Percentiles rank a stretch among this genome's conserved stretches.
These are phyloP conservation scores for Eulemur coronatus DNA, from an alignment of 2,797 vertebrate genomes.

Conservation along the genomic window DNA sequence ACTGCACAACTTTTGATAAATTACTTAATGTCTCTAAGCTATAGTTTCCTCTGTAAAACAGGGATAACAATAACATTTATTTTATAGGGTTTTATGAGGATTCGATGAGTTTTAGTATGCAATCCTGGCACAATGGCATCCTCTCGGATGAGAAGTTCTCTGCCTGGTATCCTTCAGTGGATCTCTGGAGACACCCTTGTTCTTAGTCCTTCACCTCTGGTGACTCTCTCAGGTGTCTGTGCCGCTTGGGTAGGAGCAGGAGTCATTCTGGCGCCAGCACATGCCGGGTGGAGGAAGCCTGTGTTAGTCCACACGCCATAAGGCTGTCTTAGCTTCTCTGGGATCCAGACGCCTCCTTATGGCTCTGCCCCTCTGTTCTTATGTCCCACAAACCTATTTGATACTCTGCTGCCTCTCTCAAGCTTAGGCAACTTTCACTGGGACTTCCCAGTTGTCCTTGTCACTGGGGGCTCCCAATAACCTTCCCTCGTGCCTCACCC, in stretches of 20 bases:
- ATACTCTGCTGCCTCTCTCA: not conserved
- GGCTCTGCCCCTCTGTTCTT: not conserved
- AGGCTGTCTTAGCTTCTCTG: not conserved
- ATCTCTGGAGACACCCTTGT: too few relatives aligned
- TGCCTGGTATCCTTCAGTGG: not conserved
- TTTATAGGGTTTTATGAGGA: not conserved
- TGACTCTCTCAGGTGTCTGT: not conserved
- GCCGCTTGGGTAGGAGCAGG: not conserved
- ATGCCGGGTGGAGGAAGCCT: not conserved
- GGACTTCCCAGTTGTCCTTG: not conserved
- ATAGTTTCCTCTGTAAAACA: not conserved
- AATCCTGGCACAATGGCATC: not conserved
- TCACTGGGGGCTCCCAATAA: not conserved
- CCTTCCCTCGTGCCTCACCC: not conserved
- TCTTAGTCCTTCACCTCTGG: not conserved
- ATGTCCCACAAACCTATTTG: too few relatives aligned
- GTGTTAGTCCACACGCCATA: accelerated
- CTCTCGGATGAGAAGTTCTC: not conserved
- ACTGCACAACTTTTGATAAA: not conserved
- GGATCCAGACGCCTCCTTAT: not conserved
- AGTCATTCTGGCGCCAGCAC: not conserved
- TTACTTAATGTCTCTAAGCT: not conserved
- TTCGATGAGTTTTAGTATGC: not conserved
- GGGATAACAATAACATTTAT: not conserved
- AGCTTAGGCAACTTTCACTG: not conserved